Conservation (phyloP, 1,140 invertebrate genomes). For the Popillia japonica region DNA sequence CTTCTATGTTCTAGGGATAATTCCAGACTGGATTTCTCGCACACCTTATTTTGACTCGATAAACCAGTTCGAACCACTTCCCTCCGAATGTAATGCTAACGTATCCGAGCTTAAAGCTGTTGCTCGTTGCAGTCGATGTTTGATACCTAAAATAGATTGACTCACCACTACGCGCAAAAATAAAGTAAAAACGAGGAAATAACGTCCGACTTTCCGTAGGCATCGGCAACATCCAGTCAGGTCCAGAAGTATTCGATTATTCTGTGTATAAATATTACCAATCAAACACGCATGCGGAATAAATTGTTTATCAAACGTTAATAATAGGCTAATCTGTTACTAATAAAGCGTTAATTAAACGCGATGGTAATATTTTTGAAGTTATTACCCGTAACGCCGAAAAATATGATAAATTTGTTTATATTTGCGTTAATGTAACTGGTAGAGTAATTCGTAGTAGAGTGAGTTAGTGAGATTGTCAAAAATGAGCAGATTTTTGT, state of each 20-base stretch:
- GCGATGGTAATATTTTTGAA: neutral
- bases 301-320: too few relatives aligned
- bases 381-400: neutral
- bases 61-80: constrained; percentile 23
- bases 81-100: constrained; percentile 1
- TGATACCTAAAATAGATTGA: constrained; percentile 18
- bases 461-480: neutral
- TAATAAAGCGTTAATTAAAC: neutral
- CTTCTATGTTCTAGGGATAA: neutral
- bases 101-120: neutral
- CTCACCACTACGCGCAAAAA: neutral
- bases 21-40: neutral
- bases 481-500: neutral
- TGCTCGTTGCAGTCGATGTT: neutral
- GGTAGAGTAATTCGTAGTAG: neutral
- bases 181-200: constrained; percentile 22
- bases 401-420: neutral
- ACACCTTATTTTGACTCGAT: neutral
- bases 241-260: neutral
- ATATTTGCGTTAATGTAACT: neutral
- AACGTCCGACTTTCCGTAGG: neutral
- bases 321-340: too few relatives aligned
- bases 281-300: neutral
- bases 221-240: neutral
- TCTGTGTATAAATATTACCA: neutral